Evolutionary conservation across 2,888 invertebrate species (phyloP).

Genomic region (Drosophila nr. medialis): DNA sequence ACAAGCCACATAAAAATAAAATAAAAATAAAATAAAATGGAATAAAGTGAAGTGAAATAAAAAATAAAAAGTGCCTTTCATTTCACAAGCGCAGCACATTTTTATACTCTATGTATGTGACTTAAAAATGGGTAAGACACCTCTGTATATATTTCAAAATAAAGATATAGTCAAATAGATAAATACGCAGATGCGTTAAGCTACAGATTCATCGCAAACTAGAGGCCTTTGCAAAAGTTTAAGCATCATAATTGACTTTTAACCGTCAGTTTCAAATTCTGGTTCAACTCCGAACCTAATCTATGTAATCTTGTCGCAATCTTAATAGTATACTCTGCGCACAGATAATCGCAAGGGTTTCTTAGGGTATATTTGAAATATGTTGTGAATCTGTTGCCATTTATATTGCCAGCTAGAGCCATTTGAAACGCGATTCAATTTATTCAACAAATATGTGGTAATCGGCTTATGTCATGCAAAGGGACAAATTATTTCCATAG

Average conservation of each 20-base stretch:
- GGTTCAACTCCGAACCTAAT: neutral
- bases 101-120: constrained; percentile 23
- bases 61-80: constrained; percentile 29
- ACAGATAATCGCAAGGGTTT: neutral
- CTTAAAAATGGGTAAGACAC: neutral
- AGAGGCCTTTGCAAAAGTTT: neutral
- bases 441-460: neutral
- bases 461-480: constrained; percentile 6
- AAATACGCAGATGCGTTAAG: neutral
- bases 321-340: neutral
- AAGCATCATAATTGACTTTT: neutral
- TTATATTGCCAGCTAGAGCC: neutral
- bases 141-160: neutral
- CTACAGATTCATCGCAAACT: neutral
- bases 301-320: neutral
- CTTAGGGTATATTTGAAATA: neutral
- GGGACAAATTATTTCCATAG: neutral
- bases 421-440: constrained; percentile 1
- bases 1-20: constrained; percentile 72
- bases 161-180: neutral
- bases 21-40: constrained; percentile 28
- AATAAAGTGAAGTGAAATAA: constrained; percentile 32
- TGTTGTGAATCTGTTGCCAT: neutral
- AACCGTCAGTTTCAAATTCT: neutral
- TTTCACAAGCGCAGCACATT: neutral